phyloP scores from a whole-genome alignment of 2,888 invertebrate genomes.

The Diarsia brunnea region DNA sequence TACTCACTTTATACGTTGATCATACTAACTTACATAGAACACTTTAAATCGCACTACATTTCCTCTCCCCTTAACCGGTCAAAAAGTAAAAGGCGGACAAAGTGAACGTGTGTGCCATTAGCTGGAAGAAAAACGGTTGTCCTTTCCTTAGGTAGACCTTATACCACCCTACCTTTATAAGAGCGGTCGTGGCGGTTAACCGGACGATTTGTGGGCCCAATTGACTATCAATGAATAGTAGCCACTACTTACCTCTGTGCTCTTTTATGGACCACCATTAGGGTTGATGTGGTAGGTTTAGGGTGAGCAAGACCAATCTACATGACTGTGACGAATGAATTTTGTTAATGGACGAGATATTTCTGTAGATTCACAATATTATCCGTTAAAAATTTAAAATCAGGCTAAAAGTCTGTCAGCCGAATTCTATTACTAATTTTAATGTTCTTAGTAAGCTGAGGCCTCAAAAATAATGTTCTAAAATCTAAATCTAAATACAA shows the following conservation, averaged over 20 bases:
- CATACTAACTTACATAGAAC: slow-evolving; percentile 3
- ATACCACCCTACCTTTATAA: slow-evolving; percentile 71
- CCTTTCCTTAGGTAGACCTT: slow-evolving; percentile 66
- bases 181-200: slow-evolving; percentile 78
- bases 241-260: slow-evolving; percentile 75
- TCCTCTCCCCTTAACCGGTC: slow-evolving; percentile 19
- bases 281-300: slow-evolving; percentile 35
- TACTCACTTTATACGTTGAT: not conserved
- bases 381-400: not conserved
- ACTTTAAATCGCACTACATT: slow-evolving; percentile 38
- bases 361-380: not conserved
- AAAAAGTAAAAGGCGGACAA: slow-evolving; percentile 57
- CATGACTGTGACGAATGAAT: slow-evolving; percentile 47
- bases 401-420: not conserved
- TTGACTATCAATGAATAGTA: slow-evolving; percentile 87
- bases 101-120: slow-evolving; percentile 66
- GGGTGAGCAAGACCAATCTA: slow-evolving; percentile 18
- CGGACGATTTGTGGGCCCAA: slow-evolving; percentile 85
- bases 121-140: slow-evolving; percentile 72
- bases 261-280: slow-evolving; percentile 65
- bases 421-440: not conserved
- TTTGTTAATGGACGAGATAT: slow-evolving; percentile 18
- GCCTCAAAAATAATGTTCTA: not conserved
- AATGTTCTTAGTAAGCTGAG: not conserved
- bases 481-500: not conserved